phyloP scores from a whole-genome alignment of 2,888 invertebrate species.

The Dicycla oo region DNA sequence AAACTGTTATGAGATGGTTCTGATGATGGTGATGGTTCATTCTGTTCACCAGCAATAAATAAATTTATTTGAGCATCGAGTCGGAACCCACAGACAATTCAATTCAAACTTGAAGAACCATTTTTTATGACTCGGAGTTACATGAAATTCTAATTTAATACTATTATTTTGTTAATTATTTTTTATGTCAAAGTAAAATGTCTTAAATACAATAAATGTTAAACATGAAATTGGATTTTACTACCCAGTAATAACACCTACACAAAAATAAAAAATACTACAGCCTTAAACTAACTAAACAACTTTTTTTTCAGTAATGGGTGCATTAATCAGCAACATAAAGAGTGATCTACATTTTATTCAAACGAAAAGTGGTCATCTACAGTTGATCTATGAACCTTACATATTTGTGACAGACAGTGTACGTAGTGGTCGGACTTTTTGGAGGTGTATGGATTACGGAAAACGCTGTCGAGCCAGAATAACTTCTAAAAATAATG shows the following conservation, averaged over 20 bases:
- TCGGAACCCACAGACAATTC: background rate
- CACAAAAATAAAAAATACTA: background rate
- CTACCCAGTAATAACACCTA: conserved; percentile 15
- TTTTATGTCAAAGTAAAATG: background rate
- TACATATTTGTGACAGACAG: conserved; percentile 89
- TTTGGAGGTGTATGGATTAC: conserved; percentile 89
- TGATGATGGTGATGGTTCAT: background rate
- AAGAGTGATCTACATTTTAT: conserved; percentile 88
- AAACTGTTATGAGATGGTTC: no score
- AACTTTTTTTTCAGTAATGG: conserved; percentile 79
- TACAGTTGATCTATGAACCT: conserved; percentile 87
- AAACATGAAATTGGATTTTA: conserved; percentile 19
- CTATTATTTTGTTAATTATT: background rate
- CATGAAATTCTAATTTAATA: background rate
- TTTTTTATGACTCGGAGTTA: background rate
- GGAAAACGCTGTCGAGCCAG: conserved; percentile 87
- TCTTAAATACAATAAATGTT: conserved; percentile 12
- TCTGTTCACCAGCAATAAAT: background rate
- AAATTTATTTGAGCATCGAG: background rate
- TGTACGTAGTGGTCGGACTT: conserved; percentile 87
- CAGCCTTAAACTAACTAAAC: conserved; percentile 28
- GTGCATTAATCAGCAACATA: conserved; percentile 75
- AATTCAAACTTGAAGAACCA: background rate
- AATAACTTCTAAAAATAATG: conserved; percentile 87
- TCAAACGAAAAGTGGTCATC: conserved; percentile 88